Evolutionary conservation across 2,113 vertebrate species (phyloP).

Genomic region (Nesoenas mayeri): DNA sequence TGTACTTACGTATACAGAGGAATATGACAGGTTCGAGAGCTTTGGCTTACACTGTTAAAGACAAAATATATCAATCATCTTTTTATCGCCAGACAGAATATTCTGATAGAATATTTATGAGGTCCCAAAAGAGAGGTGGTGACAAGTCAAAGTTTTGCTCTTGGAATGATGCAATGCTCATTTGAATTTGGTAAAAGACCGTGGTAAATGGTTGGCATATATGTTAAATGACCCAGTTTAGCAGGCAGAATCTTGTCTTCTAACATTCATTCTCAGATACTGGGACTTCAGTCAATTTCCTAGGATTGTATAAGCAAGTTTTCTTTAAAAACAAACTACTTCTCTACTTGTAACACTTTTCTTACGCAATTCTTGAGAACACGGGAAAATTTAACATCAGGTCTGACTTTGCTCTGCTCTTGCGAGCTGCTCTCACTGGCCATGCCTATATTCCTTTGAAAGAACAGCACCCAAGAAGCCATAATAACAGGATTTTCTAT

Average conservation of each 20-base stretch:
- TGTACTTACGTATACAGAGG: conserved; percentile 75
- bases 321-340: not conserved
- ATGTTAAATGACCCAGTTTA: not conserved
- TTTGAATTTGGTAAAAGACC: not conserved
- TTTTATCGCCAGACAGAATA: not conserved
- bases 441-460: not conserved
- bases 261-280: not conserved
- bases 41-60: conserved; percentile 69
- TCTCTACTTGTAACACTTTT: not conserved
- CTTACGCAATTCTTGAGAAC: not conserved
- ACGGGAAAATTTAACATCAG: not conserved
- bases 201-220: not conserved
- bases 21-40: conserved; percentile 71
- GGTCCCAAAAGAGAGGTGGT: not conserved
- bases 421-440: not conserved
- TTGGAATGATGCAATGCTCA: not conserved
- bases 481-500: not conserved
- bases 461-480: not conserved
- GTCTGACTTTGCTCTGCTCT: not conserved
- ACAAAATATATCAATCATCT: not conserved
- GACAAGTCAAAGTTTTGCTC: not conserved
- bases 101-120: conserved; percentile 27
- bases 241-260: not conserved
- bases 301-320: not conserved
- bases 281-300: not conserved